Evolutionary conservation across 1,140 invertebrate species (phyloP).

Genomic region (Mactra quadrangularis): DNA sequence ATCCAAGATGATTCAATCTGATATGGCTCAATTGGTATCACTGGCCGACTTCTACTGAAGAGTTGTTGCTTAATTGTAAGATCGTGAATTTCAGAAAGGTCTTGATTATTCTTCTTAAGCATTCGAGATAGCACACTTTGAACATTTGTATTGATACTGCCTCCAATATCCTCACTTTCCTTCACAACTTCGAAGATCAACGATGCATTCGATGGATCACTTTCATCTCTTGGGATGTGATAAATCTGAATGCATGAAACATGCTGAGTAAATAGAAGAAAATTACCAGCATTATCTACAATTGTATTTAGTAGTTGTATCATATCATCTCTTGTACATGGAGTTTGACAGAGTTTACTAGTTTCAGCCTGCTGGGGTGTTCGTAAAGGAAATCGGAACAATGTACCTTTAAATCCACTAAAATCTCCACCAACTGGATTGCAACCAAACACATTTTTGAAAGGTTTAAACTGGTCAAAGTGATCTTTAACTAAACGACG

Average conservation of each 20-base stretch:
- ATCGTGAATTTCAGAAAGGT: slow-evolving; percentile 19
- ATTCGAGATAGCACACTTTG: slow-evolving; percentile 2
- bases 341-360: slow-evolving; percentile 72
- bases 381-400: slow-evolving; percentile 75
- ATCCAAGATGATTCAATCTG: slow-evolving; percentile 7
- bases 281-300: slow-evolving; percentile 58
- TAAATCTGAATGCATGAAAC: slow-evolving; percentile 66
- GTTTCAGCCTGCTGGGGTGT: slow-evolving; percentile 64
- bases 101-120: neutral
- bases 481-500: slow-evolving; percentile 57
- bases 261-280: slow-evolving; percentile 75
- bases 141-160: neutral
- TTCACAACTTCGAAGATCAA: slow-evolving; percentile 6
- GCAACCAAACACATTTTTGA: slow-evolving; percentile 71
- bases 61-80: neutral
- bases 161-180: neutral
- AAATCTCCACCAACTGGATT: slow-evolving; percentile 29
- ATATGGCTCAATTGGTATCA: neutral
- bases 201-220: slow-evolving; percentile 3
- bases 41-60: neutral
- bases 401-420: slow-evolving; percentile 67
- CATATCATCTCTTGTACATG: slow-evolving; percentile 66
- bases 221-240: slow-evolving; percentile 60
- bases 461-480: slow-evolving; percentile 75
- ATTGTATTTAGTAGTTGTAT: slow-evolving; percentile 64